Conservation (phyloP, 2,797 vertebrate species). For the Clangula hyemalis region DNA sequence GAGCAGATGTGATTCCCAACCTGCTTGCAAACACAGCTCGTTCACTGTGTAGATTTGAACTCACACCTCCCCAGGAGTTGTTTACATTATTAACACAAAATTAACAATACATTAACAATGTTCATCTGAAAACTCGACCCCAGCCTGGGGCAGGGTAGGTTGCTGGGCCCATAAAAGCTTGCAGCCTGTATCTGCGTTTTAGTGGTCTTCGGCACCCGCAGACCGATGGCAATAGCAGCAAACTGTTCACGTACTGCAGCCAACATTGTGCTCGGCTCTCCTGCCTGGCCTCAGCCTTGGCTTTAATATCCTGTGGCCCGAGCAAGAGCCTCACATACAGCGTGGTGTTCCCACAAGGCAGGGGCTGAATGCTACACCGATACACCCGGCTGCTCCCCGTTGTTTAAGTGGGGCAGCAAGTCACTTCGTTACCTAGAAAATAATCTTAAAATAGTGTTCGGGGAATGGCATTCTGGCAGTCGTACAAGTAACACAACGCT, state of each 20-base stretch:
- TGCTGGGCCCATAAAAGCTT: not conserved
- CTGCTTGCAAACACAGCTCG: conserved; percentile 39
- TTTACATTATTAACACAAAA: not conserved
- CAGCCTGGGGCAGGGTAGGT: not conserved
- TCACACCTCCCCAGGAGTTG: not conserved
- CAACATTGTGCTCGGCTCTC: not conserved
- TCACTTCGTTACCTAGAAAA: not conserved
- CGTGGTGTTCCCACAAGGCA: not conserved
- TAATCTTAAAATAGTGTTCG: not conserved
- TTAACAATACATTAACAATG: conserved; percentile 29
- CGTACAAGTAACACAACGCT: not conserved
- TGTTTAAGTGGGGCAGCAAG: not conserved
- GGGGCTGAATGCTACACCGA: not conserved
- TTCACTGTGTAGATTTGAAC: not conserved
- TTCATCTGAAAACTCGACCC: not conserved
- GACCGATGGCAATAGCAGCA: not conserved
- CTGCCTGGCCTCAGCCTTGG: not conserved
- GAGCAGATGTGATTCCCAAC: conserved; percentile 33
- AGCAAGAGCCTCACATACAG: not conserved
- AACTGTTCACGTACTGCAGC: not conserved
- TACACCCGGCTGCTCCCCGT: not conserved
- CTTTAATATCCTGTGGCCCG: not conserved
- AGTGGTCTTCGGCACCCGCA: not conserved
- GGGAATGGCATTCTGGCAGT: not conserved
- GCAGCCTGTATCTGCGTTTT: not conserved